A percentile compares a stretch with the other conserved stretches of the same genome.
Conservation (phyloP, 2,113 vertebrate genomes). For the Sula dactylatra region DNA sequence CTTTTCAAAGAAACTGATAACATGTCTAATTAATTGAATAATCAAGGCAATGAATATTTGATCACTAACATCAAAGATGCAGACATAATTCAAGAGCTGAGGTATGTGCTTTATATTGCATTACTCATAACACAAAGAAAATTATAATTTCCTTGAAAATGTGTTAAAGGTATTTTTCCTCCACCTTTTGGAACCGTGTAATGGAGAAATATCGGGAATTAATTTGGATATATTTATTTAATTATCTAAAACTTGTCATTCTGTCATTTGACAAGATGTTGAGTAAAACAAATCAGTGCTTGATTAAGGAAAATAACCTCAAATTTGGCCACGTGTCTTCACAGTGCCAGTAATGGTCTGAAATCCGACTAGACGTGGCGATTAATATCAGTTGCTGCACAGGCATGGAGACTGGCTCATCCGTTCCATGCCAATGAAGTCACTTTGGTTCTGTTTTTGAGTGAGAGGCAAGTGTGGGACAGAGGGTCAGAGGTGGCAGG, state of each 20-base stretch:
- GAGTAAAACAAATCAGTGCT: not conserved
- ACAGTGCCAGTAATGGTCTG: not conserved
- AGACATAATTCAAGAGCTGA: not conserved
- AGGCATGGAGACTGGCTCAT: not conserved
- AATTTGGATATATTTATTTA: not conserved
- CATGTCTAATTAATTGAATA: conserved; percentile 55
- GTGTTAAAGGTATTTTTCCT: not conserved
- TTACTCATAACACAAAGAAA: not conserved
- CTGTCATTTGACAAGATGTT: not conserved
- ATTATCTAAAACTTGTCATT: not conserved
- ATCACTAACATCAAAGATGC: conserved; percentile 33
- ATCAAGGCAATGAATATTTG: conserved; percentile 53
- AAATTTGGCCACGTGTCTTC: not conserved
- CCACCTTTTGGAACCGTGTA: not conserved
- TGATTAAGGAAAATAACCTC: not conserved
- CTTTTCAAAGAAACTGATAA: conserved; percentile 29
- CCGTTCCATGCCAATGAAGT: not conserved
- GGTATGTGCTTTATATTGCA: conserved; percentile 13
- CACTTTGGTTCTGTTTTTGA: not conserved
- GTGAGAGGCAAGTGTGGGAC: not conserved
- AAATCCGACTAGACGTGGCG: not conserved
- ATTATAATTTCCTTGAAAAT: not conserved
- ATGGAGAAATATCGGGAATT: not conserved
- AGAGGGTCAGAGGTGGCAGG: too few species aligned
- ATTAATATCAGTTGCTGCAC: not conserved